A percentile compares a stretch with the other conserved stretches of the same genome.
These are phyloP conservation scores for Coregonus clupeaformis DNA, from an alignment of 2,113 vertebrate species.

Conservation along the genomic window DNA sequence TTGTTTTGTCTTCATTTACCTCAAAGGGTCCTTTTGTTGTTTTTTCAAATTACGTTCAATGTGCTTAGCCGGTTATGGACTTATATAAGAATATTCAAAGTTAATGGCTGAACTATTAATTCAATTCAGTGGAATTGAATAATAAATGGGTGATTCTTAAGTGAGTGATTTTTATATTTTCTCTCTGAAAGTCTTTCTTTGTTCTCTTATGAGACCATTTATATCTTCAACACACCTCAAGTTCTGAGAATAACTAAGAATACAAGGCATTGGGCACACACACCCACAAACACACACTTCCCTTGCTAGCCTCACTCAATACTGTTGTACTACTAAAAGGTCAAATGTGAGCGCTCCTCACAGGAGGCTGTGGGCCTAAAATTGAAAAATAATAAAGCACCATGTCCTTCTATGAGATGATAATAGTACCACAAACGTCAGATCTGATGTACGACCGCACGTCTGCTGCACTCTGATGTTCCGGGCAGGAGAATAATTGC, in stretches of 20 bases:
- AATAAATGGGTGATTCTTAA: too few relatives aligned
- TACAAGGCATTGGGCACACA: background rate
- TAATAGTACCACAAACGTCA: conserved; percentile 63
- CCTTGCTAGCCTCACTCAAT: background rate
- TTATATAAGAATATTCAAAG: conserved; percentile 16
- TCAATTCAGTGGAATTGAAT: too few relatives aligned
- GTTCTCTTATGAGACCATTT: too few relatives aligned
- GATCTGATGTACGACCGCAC: conserved; percentile 47
- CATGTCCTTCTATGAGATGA: conserved; percentile 54
- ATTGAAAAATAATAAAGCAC: conserved; percentile 40
- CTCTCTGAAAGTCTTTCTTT: too few relatives aligned
- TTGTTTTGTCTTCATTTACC: background rate
- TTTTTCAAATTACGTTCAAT: background rate
- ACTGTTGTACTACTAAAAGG: conserved; percentile 17
- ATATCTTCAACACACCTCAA: too few relatives aligned
- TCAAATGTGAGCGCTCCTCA: conserved; percentile 22
- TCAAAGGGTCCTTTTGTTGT: background rate
- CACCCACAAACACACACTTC: conserved; percentile 8
- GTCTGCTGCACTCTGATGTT: conserved; percentile 35
- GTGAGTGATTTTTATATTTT: too few relatives aligned
- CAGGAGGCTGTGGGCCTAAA: conserved; percentile 37
- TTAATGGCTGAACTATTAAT: background rate
- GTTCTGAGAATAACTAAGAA: background rate
- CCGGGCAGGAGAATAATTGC: conserved; percentile 46
- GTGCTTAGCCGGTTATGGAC: background rate